phyloP scores from a whole-genome alignment of 2,888 invertebrate genomes.

The Branchipolynoe longqiensis region DNA sequence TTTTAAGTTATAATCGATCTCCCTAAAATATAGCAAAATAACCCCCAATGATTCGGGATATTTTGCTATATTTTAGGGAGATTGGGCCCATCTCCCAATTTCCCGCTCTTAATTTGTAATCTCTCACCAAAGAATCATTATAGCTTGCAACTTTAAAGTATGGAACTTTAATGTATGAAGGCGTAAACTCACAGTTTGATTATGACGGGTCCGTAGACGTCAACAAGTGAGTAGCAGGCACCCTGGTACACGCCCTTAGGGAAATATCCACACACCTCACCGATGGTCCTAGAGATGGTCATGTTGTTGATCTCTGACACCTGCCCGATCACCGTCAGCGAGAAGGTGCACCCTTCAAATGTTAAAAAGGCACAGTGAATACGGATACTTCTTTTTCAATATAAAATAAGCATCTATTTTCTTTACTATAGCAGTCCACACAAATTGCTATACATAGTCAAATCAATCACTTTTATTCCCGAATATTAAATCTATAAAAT shows the following conservation, averaged over 20 bases:
- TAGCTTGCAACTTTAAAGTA: too few species aligned
- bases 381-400: background rate
- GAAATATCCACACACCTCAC: conserved; percentile 69
- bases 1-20: too few species aligned
- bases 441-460: too few species aligned
- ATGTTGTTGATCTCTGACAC: conserved; percentile 75
- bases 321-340: conserved; percentile 74
- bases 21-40: too few species aligned
- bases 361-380: background rate
- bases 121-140: too few species aligned
- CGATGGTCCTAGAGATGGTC: conserved; percentile 70
- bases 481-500: too few species aligned
- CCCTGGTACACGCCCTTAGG: conserved; percentile 64
- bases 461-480: too few species aligned
- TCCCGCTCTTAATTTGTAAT: too few species aligned
- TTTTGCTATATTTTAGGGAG: too few species aligned
- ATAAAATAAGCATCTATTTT: background rate
- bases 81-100: too few species aligned
- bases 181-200: conserved; percentile 72
- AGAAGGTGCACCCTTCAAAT: conserved; percentile 73
- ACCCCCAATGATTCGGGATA: too few species aligned
- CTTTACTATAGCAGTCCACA: background rate
- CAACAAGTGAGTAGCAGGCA: conserved; percentile 70
- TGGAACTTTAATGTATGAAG: too few species aligned
- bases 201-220: conserved; percentile 70